Conservation (phyloP, 2,113 vertebrate species). For the Polypterus bichir region DNA sequence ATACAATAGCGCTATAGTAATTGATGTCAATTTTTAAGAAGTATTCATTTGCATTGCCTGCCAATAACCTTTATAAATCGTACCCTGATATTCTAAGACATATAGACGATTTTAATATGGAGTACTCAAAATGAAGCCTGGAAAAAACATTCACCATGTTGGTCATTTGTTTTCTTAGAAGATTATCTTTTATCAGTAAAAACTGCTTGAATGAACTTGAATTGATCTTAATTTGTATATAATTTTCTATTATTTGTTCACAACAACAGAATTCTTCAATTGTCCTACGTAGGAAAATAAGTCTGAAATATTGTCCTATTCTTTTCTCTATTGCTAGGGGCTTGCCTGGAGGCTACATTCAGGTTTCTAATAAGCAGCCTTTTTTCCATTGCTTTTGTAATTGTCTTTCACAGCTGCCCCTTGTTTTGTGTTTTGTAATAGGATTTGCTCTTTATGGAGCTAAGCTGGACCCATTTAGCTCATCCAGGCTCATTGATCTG, state of each 20-base stretch:
- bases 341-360: conserved; percentile 49
- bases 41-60: too few species aligned
- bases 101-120: too few species aligned
- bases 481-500: conserved; percentile 71
- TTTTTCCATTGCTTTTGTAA: conserved; percentile 55
- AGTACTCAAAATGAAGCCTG: too few species aligned
- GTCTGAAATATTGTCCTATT: conserved; percentile 12
- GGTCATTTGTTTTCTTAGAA: too few species aligned
- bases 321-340: conserved; percentile 50
- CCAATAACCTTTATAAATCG: too few species aligned
- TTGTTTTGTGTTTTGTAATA: conserved; percentile 64
- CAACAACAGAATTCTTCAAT: conserved; percentile 7
- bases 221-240: not conserved
- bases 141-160: too few species aligned
- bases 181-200: too few species aligned
- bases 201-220: too few species aligned
- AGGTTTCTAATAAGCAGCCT: conserved; percentile 58
- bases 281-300: conserved; percentile 4
- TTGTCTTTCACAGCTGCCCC: conserved; percentile 62
- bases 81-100: too few species aligned
- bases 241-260: not conserved
- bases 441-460: conserved; percentile 61
- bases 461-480: conserved; percentile 57
- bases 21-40: too few species aligned
- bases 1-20: too few species aligned